Percentiles rank a stretch among this genome's conserved stretches.
Evolutionary conservation across 2,113 vertebrate species (phyloP).

Genomic region (Athene cunicularia): DNA sequence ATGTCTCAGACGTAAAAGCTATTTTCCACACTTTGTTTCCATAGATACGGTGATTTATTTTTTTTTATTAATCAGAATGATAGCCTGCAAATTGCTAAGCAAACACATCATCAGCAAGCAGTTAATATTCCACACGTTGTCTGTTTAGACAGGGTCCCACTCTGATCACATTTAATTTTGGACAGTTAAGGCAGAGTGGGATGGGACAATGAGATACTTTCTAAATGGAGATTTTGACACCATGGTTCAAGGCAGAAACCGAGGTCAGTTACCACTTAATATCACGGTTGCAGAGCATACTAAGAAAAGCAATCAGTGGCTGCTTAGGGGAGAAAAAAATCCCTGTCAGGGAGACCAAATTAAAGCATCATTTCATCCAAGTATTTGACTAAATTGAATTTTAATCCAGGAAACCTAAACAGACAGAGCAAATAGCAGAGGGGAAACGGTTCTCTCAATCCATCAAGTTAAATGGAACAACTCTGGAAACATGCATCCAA

Average conservation of each 20-base stretch:
- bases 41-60: slow-evolving; percentile 42
- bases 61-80: slow-evolving; percentile 46
- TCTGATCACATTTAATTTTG: neutral
- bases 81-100: slow-evolving; percentile 49
- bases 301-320: neutral
- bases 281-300: neutral
- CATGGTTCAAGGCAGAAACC: neutral
- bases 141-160: neutral
- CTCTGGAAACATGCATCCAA: neutral
- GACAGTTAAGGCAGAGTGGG: neutral
- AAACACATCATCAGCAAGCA: slow-evolving; percentile 13
- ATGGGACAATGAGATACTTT: neutral
- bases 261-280: neutral
- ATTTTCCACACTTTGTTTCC: slow-evolving; percentile 57
- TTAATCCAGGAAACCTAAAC: slow-evolving; percentile 25
- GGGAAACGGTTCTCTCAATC: neutral
- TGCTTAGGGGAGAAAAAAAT: neutral
- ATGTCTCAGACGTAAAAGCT: slow-evolving; percentile 32
- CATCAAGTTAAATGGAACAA: neutral
- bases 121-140: neutral
- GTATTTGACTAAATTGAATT: slow-evolving; percentile 34
- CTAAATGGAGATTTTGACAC: neutral
- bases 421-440: neutral
- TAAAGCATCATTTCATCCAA: slow-evolving; percentile 23
- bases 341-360: neutral